These are phyloP conservation scores for Bombus huntii DNA, from an alignment of 1,140 invertebrate genomes.

Conservation along the genomic window DNA sequence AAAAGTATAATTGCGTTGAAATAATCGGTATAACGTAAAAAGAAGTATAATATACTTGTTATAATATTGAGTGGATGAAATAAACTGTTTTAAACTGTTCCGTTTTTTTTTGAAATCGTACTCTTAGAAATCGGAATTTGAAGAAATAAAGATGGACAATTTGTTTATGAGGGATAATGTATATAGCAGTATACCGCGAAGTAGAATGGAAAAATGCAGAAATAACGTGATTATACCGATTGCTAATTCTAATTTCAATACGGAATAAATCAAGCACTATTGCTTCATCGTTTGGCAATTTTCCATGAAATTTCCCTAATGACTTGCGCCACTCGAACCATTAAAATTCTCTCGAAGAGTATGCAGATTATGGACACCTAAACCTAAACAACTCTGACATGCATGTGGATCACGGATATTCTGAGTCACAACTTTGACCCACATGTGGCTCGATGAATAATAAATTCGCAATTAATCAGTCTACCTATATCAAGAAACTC, in stretches of 20 bases:
- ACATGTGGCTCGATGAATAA: background rate
- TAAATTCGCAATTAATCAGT: background rate
- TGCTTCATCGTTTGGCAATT: background rate
- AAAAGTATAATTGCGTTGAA: too few relatives aligned
- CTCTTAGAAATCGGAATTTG: too few relatives aligned
- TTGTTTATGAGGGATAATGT: background rate
- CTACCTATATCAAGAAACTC: background rate
- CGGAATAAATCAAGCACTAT: background rate
- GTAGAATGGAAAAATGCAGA: too few relatives aligned
- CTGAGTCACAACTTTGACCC: background rate
- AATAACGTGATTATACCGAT: too few relatives aligned
- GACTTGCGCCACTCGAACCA: background rate
- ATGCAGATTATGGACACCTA: background rate
- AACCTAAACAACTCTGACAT: background rate
- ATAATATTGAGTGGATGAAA: too few relatives aligned
- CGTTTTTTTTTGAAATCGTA: too few relatives aligned
- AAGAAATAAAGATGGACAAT: too few relatives aligned
- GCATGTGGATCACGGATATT: background rate
- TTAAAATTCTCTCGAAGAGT: background rate
- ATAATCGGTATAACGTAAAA: too few relatives aligned
- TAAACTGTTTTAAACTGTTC: too few relatives aligned
- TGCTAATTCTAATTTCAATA: background rate
- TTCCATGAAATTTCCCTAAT: background rate
- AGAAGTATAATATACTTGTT: too few relatives aligned
- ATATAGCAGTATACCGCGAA: too few relatives aligned